phyloP scores from a whole-genome alignment of 2,888 invertebrate genomes.

The Pemphredon lugubris region DNA sequence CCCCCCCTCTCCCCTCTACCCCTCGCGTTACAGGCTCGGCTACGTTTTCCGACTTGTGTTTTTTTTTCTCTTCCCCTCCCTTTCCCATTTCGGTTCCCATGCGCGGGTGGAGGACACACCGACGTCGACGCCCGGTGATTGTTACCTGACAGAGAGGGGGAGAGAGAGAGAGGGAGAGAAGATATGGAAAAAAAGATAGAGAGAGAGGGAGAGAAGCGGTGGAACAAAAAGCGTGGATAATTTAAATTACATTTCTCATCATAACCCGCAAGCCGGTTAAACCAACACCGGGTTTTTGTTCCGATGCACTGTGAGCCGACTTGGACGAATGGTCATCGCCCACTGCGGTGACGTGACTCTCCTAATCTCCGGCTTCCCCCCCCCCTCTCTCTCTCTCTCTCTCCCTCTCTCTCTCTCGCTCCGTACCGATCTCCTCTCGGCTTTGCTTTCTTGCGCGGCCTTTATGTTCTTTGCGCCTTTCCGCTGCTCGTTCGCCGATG shows the following conservation, averaged over 20 bases:
- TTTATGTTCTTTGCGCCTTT: slow-evolving; percentile 3
- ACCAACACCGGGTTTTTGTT: slow-evolving; percentile 69
- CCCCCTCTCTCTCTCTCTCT: slow-evolving; percentile 4
- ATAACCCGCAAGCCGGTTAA: slow-evolving; percentile 73
- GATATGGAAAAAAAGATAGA: slow-evolving; percentile 52
- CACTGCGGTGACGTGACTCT: slow-evolving; percentile 25
- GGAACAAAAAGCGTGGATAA: slow-evolving; percentile 77
- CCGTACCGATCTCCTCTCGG: slow-evolving; percentile 4
- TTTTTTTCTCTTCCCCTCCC: slow-evolving; percentile 16
- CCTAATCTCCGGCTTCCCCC: slow-evolving; percentile 19
- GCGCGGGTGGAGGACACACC: slow-evolving; percentile 25
- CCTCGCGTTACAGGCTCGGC: slow-evolving; percentile 2
- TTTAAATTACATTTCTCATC: slow-evolving; percentile 78
- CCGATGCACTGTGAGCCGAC: slow-evolving; percentile 30
- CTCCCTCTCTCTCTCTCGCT: too few species aligned
- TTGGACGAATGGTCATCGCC: slow-evolving; percentile 35
- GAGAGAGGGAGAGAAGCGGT: slow-evolving; percentile 1
- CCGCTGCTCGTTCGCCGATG: background rate
- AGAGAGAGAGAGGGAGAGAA: slow-evolving; percentile 17
- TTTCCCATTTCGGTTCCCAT: slow-evolving; percentile 34
- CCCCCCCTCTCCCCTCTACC: slow-evolving; percentile 24
- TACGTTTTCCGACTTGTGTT: slow-evolving; percentile 43
- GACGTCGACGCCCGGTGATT: slow-evolving; percentile 60
- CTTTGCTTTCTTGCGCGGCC: slow-evolving; percentile 8
- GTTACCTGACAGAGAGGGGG: slow-evolving; percentile 61